Percentiles rank a stretch among this genome's conserved stretches.
Evolutionary conservation across 2,797 vertebrate species (phyloP).

Genomic region (Scarus forsteni): DNA sequence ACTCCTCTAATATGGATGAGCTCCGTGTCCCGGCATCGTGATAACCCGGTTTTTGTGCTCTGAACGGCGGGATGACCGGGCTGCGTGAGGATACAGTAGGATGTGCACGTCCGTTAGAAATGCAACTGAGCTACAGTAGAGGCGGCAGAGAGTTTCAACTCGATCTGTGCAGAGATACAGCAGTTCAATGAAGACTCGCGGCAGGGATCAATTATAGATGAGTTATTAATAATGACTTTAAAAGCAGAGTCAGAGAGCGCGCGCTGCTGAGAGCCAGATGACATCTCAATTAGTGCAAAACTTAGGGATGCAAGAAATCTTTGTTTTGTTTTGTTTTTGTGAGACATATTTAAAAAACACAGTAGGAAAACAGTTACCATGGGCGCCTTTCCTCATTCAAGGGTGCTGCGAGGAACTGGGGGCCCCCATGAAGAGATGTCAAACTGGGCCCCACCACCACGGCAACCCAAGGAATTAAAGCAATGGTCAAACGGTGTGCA

Average conservation of each 20-base stretch:
- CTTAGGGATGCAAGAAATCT: background rate
- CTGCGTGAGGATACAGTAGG: slow-evolving; percentile 16
- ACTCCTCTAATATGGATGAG: slow-evolving; percentile 62
- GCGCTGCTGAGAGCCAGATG: background rate
- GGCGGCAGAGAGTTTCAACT: slow-evolving; percentile 41
- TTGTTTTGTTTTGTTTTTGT: too few relatives aligned
- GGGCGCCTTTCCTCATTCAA: too few relatives aligned
- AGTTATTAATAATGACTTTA: slow-evolving; percentile 5
- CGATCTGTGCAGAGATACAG: slow-evolving; percentile 10
- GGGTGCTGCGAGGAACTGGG: too few relatives aligned
- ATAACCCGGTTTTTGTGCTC: slow-evolving; percentile 9
- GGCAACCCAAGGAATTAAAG: too few relatives aligned
- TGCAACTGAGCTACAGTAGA: slow-evolving; percentile 34
- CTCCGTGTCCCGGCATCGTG: slow-evolving; percentile 30
- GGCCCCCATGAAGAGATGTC: too few relatives aligned
- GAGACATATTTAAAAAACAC: too few relatives aligned
- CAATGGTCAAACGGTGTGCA: too few relatives aligned
- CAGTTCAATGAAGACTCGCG: background rate
- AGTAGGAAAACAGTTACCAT: too few relatives aligned
- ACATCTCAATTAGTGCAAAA: background rate
- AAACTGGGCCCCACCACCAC: too few relatives aligned
- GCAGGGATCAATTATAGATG: slow-evolving; percentile 28
- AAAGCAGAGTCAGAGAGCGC: background rate
- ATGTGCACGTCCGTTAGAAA: slow-evolving; percentile 20
- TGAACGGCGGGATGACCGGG: slow-evolving; percentile 28